phyloP scores from a whole-genome alignment of 2,113 vertebrate species.

The Parotia lawesii region DNA sequence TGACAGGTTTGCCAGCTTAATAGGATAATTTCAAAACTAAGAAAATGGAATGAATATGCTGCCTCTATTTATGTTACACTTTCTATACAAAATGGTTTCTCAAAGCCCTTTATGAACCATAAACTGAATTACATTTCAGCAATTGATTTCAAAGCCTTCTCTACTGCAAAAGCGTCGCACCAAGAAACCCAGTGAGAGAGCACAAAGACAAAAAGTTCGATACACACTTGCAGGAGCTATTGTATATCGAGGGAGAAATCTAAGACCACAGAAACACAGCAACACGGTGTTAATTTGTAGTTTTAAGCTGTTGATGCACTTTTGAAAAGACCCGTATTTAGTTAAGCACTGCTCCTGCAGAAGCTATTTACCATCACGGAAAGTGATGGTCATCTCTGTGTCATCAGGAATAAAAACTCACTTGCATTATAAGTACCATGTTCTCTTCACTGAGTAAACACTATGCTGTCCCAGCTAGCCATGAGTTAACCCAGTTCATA shows the following conservation, averaged over 20 bases:
- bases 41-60: slow-evolving; percentile 18
- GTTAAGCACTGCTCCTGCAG: background rate
- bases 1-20: slow-evolving; percentile 20
- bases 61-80: slow-evolving; percentile 9
- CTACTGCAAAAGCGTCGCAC: background rate
- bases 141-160: slow-evolving; percentile 24
- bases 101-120: slow-evolving; percentile 38
- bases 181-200: background rate
- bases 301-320: background rate
- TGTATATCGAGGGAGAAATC: background rate
- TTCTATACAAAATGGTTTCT: slow-evolving; percentile 26
- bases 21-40: slow-evolving; percentile 34
- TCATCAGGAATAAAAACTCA: background rate
- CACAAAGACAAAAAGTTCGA: background rate
- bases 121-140: slow-evolving; percentile 24
- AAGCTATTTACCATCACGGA: background rate
- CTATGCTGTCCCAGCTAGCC: background rate
- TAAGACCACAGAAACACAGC: background rate
- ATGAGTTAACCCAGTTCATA: background rate
- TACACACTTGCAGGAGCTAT: background rate
- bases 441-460: background rate
- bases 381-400: background rate
- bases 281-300: background rate
- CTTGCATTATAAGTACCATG: background rate
- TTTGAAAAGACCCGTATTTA: background rate